Percentiles rank a stretch among this genome's conserved stretches.
Conservation (phyloP, 1,140 invertebrate genomes). For the Sycobia sp. region DNA sequence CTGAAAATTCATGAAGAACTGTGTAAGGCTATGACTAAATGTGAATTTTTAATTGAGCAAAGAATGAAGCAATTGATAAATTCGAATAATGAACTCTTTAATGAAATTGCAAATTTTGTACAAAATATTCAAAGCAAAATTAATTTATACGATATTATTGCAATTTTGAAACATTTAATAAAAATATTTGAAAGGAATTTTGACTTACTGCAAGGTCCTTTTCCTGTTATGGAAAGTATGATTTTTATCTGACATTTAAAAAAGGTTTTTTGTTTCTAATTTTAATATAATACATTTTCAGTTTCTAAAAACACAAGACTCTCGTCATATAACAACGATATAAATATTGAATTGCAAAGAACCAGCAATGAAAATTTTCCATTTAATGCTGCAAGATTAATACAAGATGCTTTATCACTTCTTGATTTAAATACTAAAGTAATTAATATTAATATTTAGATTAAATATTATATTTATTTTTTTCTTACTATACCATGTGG, state of each 20-base stretch:
- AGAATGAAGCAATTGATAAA: constrained; percentile 12
- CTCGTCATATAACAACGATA: too few species aligned
- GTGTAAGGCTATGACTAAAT: constrained; percentile 20
- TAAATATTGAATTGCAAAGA: not conserved
- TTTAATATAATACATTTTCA: not conserved
- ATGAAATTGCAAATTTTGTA: not conserved
- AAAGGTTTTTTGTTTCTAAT: not conserved
- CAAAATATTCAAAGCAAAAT: constrained; percentile 6
- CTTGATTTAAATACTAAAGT: constrained; percentile 4
- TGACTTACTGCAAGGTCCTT: constrained; percentile 1
- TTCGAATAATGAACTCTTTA: constrained; percentile 3
- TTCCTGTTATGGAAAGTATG: constrained; percentile 18
- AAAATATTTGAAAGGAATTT: not conserved
- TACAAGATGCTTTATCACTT: constrained; percentile 6
- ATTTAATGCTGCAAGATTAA: not conserved
- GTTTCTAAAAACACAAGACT: not conserved
- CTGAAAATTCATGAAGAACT: constrained; percentile 29
- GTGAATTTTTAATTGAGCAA: constrained; percentile 20
- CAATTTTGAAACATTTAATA: not conserved
- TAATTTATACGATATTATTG: not conserved
- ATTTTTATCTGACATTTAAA: not conserved
- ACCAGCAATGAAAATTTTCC: constrained; percentile 9
- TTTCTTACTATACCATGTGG: too few species aligned
- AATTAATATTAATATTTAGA: not conserved
- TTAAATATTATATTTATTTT: too few species aligned